phyloP scores from a whole-genome alignment of 2,888 invertebrate species.

The Marasmarcha lunaedactyla region DNA sequence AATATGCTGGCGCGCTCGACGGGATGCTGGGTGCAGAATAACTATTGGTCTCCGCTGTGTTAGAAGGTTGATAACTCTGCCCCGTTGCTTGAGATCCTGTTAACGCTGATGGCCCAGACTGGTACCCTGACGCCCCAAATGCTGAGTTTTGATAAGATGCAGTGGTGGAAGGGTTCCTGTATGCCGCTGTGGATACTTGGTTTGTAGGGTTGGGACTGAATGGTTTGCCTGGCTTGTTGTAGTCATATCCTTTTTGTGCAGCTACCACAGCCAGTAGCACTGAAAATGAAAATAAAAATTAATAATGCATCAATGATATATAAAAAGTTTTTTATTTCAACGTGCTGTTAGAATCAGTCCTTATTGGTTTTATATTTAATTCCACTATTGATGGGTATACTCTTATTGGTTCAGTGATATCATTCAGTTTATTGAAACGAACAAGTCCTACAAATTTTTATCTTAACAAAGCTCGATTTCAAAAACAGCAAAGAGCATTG shows the following conservation, averaged over 20 bases:
- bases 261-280: constrained; percentile 43
- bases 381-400: too few relatives aligned
- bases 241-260: constrained; percentile 80
- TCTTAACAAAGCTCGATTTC: too few relatives aligned
- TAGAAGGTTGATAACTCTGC: constrained; percentile 14
- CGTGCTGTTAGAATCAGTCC: too few relatives aligned
- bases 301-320: too few relatives aligned
- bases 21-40: constrained; percentile 20
- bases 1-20: constrained; percentile 20
- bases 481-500: too few relatives aligned
- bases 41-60: constrained; percentile 13
- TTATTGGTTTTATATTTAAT: too few relatives aligned
- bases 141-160: constrained; percentile 26
- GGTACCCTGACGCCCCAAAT: constrained; percentile 3
- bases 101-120: constrained; percentile 4
- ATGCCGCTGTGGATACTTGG: constrained; percentile 29
- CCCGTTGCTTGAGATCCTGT: constrained; percentile 16
- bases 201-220: constrained; percentile 49
- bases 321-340: too few relatives aligned
- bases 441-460: too few relatives aligned
- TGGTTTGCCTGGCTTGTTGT: constrained; percentile 76
- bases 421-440: too few relatives aligned
- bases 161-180: constrained; percentile 32
- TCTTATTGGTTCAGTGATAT: too few relatives aligned
- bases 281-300: constrained; percentile 28